Percentiles rank a stretch among this genome's conserved stretches.
phyloP scores from a whole-genome alignment of 1,140 invertebrate species.

The Aphelenchoides besseyi region DNA sequence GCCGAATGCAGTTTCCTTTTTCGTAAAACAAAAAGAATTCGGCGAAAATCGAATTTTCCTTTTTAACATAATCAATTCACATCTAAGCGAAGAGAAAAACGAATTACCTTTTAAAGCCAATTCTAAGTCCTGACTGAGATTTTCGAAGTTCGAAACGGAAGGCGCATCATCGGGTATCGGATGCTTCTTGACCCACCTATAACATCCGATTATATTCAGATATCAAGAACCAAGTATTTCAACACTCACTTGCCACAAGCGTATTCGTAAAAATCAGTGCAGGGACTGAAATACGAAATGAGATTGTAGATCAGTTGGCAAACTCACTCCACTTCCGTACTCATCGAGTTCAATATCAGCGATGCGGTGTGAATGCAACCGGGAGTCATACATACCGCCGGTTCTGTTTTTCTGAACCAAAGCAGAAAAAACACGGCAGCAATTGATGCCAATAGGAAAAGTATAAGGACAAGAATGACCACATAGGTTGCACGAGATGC shows the following conservation, averaged over 20 bases:
- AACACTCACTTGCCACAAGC: not conserved
- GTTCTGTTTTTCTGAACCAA: slow-evolving; percentile 2
- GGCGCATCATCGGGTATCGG: slow-evolving; percentile 63
- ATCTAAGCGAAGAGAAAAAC: too few relatives aligned
- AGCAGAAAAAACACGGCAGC: slow-evolving; percentile 2
- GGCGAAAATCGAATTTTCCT: not conserved
- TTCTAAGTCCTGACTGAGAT: slow-evolving; percentile 60
- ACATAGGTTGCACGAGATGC: not conserved
- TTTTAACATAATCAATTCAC: too few relatives aligned
- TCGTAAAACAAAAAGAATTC: not conserved
- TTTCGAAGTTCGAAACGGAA: slow-evolving; percentile 62
- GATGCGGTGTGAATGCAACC: slow-evolving; percentile 59
- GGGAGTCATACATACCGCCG: slow-evolving; percentile 50
- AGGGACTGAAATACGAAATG: too few relatives aligned
- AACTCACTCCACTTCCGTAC: slow-evolving; percentile 58
- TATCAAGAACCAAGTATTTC: too few relatives aligned
- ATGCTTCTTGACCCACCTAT: slow-evolving; percentile 65
- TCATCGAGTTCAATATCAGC: slow-evolving; percentile 64
- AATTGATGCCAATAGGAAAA: not conserved
- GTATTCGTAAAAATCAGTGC: slow-evolving; percentile 68
- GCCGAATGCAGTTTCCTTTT: not conserved
- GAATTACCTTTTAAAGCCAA: slow-evolving; percentile 58
- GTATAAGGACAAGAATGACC: slow-evolving; percentile 7
- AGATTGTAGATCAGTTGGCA: slow-evolving; percentile 49
- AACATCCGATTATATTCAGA: too few relatives aligned